These are phyloP conservation scores for Ethmia dodecea DNA, from an alignment of 2,888 invertebrate genomes.

Conservation along the genomic window DNA sequence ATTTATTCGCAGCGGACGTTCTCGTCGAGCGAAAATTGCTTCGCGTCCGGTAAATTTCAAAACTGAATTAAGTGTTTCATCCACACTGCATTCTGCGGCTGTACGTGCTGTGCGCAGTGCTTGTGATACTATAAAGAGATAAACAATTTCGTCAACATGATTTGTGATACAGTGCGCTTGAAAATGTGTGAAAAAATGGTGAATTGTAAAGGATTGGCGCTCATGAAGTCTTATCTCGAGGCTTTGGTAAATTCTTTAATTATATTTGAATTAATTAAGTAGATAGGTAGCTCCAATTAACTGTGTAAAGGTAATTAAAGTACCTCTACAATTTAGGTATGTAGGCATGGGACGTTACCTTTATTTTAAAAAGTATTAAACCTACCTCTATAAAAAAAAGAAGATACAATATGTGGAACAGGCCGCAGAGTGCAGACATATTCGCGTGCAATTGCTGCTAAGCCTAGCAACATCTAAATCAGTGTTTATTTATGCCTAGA, in stretches of 20 bases:
- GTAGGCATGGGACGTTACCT: too few species aligned
- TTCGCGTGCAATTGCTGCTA: too few species aligned
- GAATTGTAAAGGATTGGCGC: slow-evolving; percentile 58
- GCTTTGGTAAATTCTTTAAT: slow-evolving; percentile 44
- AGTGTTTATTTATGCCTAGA: too few species aligned
- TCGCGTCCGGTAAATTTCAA: slow-evolving; percentile 57
- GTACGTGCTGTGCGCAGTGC: slow-evolving; percentile 35
- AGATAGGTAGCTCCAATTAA: too few species aligned
- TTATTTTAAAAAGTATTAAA: too few species aligned
- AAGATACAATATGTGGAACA: too few species aligned
- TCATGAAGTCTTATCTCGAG: slow-evolving; percentile 59
- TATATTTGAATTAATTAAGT: neutral
- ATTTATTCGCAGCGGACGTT: slow-evolving; percentile 16
- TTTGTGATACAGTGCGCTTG: slow-evolving; percentile 59
- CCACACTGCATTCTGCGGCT: slow-evolving; percentile 30
- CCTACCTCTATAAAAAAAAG: too few species aligned
- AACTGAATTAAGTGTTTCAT: slow-evolving; percentile 42
- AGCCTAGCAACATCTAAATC: too few species aligned
- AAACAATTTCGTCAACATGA: slow-evolving; percentile 37
- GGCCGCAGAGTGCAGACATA: too few species aligned
- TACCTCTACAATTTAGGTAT: too few species aligned
- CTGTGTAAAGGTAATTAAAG: too few species aligned
- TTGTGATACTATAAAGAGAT: slow-evolving; percentile 23
- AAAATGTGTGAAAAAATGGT: slow-evolving; percentile 65
- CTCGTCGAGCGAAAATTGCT: slow-evolving; percentile 35